Conservation (phyloP, 2,113 vertebrate species). For the Leuciscus idus region DNA sequence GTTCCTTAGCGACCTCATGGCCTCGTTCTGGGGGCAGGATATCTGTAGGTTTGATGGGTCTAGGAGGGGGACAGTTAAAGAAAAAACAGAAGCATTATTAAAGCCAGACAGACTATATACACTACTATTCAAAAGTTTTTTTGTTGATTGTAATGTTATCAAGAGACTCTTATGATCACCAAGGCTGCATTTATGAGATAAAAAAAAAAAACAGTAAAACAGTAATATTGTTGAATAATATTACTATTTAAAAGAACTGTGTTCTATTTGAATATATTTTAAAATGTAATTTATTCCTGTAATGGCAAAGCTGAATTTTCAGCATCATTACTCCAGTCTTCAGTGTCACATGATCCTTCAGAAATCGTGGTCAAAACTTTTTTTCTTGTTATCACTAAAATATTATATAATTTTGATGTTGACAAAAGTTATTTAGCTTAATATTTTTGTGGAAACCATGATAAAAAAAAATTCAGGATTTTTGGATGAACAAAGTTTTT, state of each 20-base stretch:
- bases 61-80: conserved; percentile 56
- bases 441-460: no score
- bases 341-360: neutral
- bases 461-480: neutral
- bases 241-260: neutral
- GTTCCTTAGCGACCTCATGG: conserved; percentile 89
- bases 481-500: neutral
- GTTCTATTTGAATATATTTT: neutral
- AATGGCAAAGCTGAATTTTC: neutral
- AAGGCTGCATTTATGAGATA: neutral
- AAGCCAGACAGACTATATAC: neutral
- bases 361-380: neutral
- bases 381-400: neutral
- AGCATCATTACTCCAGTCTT: neutral
- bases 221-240: neutral
- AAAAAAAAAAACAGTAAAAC: neutral
- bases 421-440: neutral
- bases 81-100: conserved; percentile 28
- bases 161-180: neutral
- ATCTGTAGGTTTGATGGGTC: conserved; percentile 89
- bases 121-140: neutral
- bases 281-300: neutral
- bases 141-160: neutral
- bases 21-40: conserved; percentile 88
- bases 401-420: neutral